A percentile compares a stretch with the other conserved stretches of the same genome.
Evolutionary conservation across 2,888 invertebrate genomes (phyloP).

Genomic region (Cyclophora punctaria): DNA sequence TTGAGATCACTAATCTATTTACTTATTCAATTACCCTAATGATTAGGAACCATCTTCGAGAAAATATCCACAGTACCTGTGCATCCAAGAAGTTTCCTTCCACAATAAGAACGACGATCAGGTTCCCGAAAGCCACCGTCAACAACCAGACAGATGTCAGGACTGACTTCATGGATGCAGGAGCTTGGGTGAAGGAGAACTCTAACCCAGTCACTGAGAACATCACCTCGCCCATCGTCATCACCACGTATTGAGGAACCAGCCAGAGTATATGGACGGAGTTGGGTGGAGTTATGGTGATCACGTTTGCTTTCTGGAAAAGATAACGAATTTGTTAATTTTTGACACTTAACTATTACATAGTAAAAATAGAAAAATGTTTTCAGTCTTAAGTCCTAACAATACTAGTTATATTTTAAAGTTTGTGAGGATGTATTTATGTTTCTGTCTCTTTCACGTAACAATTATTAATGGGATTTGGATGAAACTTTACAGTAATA

Average conservation of each 20-base stretch:
- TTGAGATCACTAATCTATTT: background rate
- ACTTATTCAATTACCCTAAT: background rate
- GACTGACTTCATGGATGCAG: slow-evolving; percentile 94
- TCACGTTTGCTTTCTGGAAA: slow-evolving; percentile 40
- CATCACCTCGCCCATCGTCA: slow-evolving; percentile 96
- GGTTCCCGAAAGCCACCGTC: slow-evolving; percentile 94
- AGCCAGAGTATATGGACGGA: slow-evolving; percentile 88
- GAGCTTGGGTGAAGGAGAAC: slow-evolving; percentile 97
- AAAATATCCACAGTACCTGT: slow-evolving; percentile 71
- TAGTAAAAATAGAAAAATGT: too few relatives aligned
- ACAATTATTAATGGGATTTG: too few relatives aligned
- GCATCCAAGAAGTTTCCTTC: slow-evolving; percentile 83
- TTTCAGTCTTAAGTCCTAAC: too few relatives aligned
- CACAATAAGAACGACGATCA: slow-evolving; percentile 92
- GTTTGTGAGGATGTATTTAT: too few relatives aligned
- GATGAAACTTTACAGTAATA: too few relatives aligned
- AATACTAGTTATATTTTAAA: too few relatives aligned
- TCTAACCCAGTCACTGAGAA: slow-evolving; percentile 96
- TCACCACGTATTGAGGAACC: slow-evolving; percentile 93
- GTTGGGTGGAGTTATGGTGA: slow-evolving; percentile 79
- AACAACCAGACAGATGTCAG: slow-evolving; percentile 94
- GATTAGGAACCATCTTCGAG: slow-evolving; percentile 15
- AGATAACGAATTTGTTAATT: too few relatives aligned
- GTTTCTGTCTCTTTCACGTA: too few relatives aligned
- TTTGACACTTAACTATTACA: too few relatives aligned